Base-by-base conservation (phyloP, 2,797 vertebrate species). In the Phaenicophaeus curvirostris region DNA sequence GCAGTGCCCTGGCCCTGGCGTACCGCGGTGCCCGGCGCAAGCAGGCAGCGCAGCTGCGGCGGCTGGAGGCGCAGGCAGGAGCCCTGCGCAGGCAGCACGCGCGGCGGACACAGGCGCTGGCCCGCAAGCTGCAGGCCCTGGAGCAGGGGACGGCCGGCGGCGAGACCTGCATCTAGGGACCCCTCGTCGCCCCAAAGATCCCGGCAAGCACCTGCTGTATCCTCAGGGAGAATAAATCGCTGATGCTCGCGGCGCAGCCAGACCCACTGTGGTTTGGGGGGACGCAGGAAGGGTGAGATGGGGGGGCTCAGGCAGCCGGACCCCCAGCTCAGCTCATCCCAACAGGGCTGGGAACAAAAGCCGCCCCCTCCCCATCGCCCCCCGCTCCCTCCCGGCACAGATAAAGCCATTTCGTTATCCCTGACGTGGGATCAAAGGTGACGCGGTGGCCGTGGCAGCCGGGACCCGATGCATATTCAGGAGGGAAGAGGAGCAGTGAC, bases 1-100 rank as follows among this genome's bases (percentile, higher is more conserved):
- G 4, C 97, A 99, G 99, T 20, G 98, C 98, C 92, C 98, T 98
- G 87, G 94, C 98, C 85, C 97, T 97, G 66, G 98, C 98, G 4
- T 98, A 98, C 96, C 97, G 98, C 41, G 98, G 97, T 41, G 98
- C 98, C 59, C 98, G 98, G 41, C 98, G 97, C 87, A 99, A 98
- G 95, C 98, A 99, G 89, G 98, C 98, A 7, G 98, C 98, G 85
- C 99, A 99, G 93, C 96, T 98, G 91, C 97, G 97, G 97, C 96
- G 95, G 83, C 95, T 99, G 97, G 98, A 99, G 95, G 97, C 96
- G 82, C 99, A 98, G 96, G 90, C 98, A 50, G 93, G 89, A 0
- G 96, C 97, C 41, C 97, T 99, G 98, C 95, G 96, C 41, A 97
- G 98, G 73, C 97, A 95, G 69, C 98, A 99, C 14, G 92, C 95